Evolutionary conservation across 1,140 invertebrate genomes (phyloP), one percentile per base, ranked within the genome.

Genomic region (Akabosia matsudoensis): DNA sequence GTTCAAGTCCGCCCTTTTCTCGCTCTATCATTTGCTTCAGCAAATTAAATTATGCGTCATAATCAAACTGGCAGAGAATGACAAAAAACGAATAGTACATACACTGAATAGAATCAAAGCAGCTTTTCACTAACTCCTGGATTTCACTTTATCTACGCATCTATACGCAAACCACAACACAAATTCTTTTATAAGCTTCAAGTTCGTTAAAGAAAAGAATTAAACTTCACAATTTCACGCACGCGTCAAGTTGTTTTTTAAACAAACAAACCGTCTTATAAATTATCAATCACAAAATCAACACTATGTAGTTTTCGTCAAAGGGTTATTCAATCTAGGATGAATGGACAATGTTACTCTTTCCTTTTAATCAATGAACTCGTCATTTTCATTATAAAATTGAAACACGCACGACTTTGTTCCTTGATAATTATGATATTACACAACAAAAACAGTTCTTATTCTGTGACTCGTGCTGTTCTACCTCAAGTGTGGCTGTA

Each of bases 41-140:
- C 61, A 67, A 30, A 67, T 67, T 67, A 67, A 67, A 30, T 67
- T 67, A 67, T 67, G 61, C 61, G 31, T 31, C 61, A 28, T 61
- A 24, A 61, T 67, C 61, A 67, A 67, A 31, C 22, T 10, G 54
- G 10, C 54, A n/a, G n/a, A n/a, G n/a, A n/a, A 7, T 61, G 22
- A 7, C 14, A 61, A 14, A 24, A n/a, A 4, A 24, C 10, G 26
- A 61, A 61, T 10, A 31, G 61, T 28, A 31, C 37, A 45, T 18
- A 45, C 7, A n/a, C n/a, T n/a, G n/a, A n/a, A n/a, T n/a, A 28
- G 31, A 67, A 67, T 67, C 28, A 67, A 67, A 67, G 30, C 61
- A 31, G 28, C 61, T 67, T 67, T 67, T 30, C 13, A 67, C 31
- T 30, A 30, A 4, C 61, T 67, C 31, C 61, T 7, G 31, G 61